Base-by-base conservation (phyloP, 2,888 invertebrate genomes). In the Endotricha flammealis region DNA sequence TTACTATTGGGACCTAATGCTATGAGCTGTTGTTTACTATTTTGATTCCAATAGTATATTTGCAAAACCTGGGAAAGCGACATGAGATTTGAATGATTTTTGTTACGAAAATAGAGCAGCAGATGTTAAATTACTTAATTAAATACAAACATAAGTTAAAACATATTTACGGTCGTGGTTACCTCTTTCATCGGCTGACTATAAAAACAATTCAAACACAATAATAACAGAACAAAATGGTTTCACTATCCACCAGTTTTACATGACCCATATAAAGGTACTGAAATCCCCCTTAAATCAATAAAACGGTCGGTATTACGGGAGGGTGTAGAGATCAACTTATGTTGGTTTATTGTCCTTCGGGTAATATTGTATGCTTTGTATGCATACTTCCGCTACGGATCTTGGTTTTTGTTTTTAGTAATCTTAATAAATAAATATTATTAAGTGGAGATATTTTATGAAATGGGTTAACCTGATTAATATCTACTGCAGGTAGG, bases 281-380 rank as follows among this genome's bases (percentile, higher is more conserved):
- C 8, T 28, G 4, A 28, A 3, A 9, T n/a, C n/a, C 14, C 14
- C 4, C 9, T 9, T 28, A 8, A 13, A 12, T 35, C 8, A 7
- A 4, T 20, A 11, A 4, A 28, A 27, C 9, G 6, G 11, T 1
- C 14, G 17, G 10, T 3, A 9, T 13, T 27, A n/a, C 7, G 34
- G 17, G 33, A 16, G 22, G 16, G 37, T n/a, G 6, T 20, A 2
- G 20, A 39, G 42, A 14, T 42, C 42, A 17, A 2, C 17, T 17
- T 36, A 31, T 14, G 29, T 12, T 55, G 54, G 57, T 30, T 27
- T 5, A 6, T 30, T 20, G 9, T 42, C 64, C 46, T 29, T 29
- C 23, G 62, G 58, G 63, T 60, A 63, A 63, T 63, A 52, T 45
- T 48, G 50, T 55, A 63, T 58, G 55, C 57, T 50, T 45, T 48